A percentile compares a stretch with the other conserved stretches of the same genome.
phyloP scores from a whole-genome alignment of 1,140 invertebrate species.

The Melanaphis sacchari region DNA sequence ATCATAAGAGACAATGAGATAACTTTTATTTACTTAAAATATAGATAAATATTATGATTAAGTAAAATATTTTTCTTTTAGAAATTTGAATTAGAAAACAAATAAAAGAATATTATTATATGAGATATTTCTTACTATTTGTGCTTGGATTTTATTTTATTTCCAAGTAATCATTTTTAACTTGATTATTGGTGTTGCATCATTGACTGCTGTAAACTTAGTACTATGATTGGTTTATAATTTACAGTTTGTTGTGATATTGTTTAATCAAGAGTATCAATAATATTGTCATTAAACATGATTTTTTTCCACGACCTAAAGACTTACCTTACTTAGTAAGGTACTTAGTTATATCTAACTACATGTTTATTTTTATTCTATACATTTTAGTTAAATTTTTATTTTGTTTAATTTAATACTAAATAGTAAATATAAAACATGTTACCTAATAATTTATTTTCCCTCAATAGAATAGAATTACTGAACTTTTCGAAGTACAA shows the following conservation, averaged over 20 bases:
- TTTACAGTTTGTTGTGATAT: too few species aligned
- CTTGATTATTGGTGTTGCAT: too few species aligned
- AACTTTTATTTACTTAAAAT: too few species aligned
- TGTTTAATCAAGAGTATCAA: background rate
- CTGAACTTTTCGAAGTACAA: constrained; percentile 75
- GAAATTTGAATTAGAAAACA: background rate
- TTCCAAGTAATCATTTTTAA: too few species aligned
- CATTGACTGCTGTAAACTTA: background rate
- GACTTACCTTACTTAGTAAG: too few species aligned
- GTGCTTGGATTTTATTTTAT: background rate
- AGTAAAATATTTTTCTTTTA: too few species aligned
- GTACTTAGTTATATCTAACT: too few species aligned
- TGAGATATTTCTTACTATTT: background rate
- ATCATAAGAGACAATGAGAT: background rate
- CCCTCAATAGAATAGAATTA: constrained; percentile 66
- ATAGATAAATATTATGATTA: too few species aligned
- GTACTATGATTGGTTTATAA: background rate
- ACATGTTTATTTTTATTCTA: too few species aligned
- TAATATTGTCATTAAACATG: background rate
- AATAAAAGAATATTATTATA: background rate
- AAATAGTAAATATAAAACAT: background rate
- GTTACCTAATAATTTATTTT: background rate
- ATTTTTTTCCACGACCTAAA: background rate
- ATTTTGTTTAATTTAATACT: background rate
- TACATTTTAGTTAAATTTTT: background rate